Evolutionary conservation across 2,797 vertebrate genomes (phyloP).

Genomic region (Cryptoblepharus egeriae): DNA sequence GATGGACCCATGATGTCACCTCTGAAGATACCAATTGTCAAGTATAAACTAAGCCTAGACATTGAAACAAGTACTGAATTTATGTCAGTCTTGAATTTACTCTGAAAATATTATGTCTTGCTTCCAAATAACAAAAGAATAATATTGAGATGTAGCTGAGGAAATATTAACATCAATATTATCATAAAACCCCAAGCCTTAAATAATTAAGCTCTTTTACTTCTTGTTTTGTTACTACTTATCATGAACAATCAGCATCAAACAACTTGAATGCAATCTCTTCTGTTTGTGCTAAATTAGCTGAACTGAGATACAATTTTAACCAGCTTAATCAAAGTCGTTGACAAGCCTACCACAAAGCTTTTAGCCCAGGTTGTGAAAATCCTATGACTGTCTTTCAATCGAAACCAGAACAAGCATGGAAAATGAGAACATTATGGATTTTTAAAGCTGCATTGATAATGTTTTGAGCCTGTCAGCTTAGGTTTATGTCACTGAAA

Average conservation of each 20-base stretch:
- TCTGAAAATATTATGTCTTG: background rate
- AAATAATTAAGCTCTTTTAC: slow-evolving; percentile 4
- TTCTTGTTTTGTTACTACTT: slow-evolving; percentile 24
- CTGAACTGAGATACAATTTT: slow-evolving; percentile 16
- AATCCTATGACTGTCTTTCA: slow-evolving; percentile 12
- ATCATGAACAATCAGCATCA: slow-evolving; percentile 37
- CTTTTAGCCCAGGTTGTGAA: slow-evolving; percentile 4
- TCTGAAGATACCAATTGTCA: slow-evolving; percentile 3
- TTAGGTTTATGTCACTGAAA: slow-evolving; percentile 45
- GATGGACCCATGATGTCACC: too few species aligned
- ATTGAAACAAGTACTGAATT: background rate
- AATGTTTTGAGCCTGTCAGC: slow-evolving; percentile 26
- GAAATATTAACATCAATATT: background rate
- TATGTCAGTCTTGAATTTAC: background rate
- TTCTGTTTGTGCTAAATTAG: slow-evolving; percentile 24
- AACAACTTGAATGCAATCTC: background rate
- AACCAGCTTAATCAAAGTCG: slow-evolving; percentile 46
- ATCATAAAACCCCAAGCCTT: slow-evolving; percentile 1
- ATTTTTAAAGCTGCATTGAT: slow-evolving; percentile 45
- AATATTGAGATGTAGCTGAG: background rate
- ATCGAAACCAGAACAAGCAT: slow-evolving; percentile 18
- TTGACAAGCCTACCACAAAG: background rate
- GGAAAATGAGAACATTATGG: slow-evolving; percentile 29
- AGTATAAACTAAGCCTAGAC: slow-evolving; percentile 32
- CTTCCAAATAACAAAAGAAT: background rate